Evolutionary conservation across 2,888 invertebrate species (phyloP).

Genomic region (Andrena bucephala): DNA sequence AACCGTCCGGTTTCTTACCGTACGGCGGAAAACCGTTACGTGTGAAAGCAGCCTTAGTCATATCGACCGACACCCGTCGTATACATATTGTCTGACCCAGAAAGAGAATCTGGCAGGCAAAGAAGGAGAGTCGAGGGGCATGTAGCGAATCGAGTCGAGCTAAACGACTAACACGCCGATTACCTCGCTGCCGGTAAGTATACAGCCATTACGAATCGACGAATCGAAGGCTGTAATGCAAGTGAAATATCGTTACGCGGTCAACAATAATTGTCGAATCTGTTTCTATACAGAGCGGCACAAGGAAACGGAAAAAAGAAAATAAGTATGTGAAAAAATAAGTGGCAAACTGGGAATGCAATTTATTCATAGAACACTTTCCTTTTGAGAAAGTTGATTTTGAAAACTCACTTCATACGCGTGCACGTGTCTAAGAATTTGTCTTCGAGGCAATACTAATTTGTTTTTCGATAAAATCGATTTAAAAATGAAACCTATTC

Average conservation of each 20-base stretch:
- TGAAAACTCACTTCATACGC: too few relatives aligned
- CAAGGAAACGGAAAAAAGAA: too few relatives aligned
- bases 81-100: conserved; percentile 71
- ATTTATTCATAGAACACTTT: too few relatives aligned
- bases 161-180: conserved; percentile 57
- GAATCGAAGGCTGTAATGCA: conserved; percentile 65
- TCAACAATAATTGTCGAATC: conserved; percentile 17
- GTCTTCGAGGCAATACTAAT: too few relatives aligned
- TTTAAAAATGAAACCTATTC: too few relatives aligned
- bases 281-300: not conserved
- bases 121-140: conserved; percentile 39
- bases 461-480: too few relatives aligned
- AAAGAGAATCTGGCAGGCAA: conserved; percentile 60
- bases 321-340: too few relatives aligned
- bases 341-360: too few relatives aligned
- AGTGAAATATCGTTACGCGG: conserved; percentile 52
- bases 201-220: conserved; percentile 68
- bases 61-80: conserved; percentile 63
- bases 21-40: too few relatives aligned
- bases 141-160: conserved; percentile 54
- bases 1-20: too few relatives aligned
- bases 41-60: conserved; percentile 39
- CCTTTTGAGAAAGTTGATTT: too few relatives aligned
- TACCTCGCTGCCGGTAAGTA: conserved; percentile 52
- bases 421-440: too few relatives aligned